phyloP scores from a whole-genome alignment of 2,888 invertebrate species.

The Conomelus anceps region DNA sequence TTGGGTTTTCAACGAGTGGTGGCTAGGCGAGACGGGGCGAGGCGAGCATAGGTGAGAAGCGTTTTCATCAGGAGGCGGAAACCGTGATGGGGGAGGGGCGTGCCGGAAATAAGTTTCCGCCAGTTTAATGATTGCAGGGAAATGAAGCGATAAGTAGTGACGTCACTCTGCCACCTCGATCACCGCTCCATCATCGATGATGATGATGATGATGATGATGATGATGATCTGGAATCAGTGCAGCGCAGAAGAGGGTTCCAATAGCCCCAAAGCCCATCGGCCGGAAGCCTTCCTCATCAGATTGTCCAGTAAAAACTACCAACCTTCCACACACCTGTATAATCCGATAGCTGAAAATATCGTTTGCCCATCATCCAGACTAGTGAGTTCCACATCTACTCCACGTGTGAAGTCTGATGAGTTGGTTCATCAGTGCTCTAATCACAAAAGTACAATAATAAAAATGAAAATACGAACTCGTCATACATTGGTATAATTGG shows the following conservation, averaged over 20 bases:
- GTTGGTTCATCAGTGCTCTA: neutral
- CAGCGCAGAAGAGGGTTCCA: too few relatives aligned
- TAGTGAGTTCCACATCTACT: too few relatives aligned
- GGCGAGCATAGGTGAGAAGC: conserved; percentile 5
- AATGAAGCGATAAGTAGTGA: conserved; percentile 8
- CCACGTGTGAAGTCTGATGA: too few relatives aligned
- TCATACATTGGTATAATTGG: too few relatives aligned
- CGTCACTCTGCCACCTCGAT: neutral
- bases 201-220: too few relatives aligned
- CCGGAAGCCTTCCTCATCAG: neutral
- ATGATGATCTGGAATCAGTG: neutral
- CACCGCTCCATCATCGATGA: neutral
- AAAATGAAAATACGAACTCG: too few relatives aligned
- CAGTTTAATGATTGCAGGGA: conserved; percentile 5
- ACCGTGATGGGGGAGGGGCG: neutral
- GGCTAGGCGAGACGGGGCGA: neutral
- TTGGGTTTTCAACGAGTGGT: neutral
- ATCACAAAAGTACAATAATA: too few relatives aligned
- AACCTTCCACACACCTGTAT: neutral
- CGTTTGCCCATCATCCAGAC: neutral
- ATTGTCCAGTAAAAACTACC: neutral
- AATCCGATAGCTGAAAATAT: neutral
- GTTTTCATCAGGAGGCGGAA: neutral
- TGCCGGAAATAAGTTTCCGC: conserved; percentile 12
- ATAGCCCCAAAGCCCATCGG: too few relatives aligned